Percentiles rank a stretch among this genome's conserved stretches.
Evolutionary conservation across 2,797 vertebrate genomes (phyloP).

Genomic region (Lithobates pipiens): DNA sequence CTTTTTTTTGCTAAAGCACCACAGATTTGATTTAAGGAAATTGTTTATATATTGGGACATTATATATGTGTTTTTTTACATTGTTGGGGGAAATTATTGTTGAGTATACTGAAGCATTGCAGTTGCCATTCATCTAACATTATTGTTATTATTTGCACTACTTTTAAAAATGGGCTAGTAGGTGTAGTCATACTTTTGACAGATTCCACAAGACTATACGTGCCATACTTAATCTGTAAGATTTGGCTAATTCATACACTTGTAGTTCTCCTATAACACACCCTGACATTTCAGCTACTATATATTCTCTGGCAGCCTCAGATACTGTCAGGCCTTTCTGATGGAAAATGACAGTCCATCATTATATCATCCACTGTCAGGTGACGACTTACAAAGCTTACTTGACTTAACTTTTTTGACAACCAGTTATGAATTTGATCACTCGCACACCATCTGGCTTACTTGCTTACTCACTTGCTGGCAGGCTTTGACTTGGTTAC

Average conservation of each 20-base stretch:
- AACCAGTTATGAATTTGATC: neutral
- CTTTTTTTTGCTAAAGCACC: too few relatives aligned
- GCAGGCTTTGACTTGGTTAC: neutral
- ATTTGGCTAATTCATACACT: constrained; percentile 19
- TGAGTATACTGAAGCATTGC: too few relatives aligned
- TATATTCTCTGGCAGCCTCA: constrained; percentile 17
- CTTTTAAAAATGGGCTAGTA: too few relatives aligned
- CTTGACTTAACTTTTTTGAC: constrained; percentile 3
- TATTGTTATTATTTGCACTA: too few relatives aligned
- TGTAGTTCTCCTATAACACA: constrained; percentile 1
- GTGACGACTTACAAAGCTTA: constrained; percentile 14
- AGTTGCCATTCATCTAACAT: too few relatives aligned
- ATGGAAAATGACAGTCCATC: constrained; percentile 22
- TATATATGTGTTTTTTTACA: too few relatives aligned
- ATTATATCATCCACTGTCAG: constrained; percentile 30
- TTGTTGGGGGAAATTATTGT: too few relatives aligned
- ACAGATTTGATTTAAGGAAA: too few relatives aligned
- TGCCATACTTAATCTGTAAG: constrained; percentile 4
- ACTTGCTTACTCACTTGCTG: too few relatives aligned
- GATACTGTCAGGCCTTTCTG: constrained; percentile 15
- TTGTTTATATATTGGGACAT: too few relatives aligned
- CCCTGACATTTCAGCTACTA: constrained; percentile 11
- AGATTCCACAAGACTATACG: neutral
- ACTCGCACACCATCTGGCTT: neutral
- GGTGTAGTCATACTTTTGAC: neutral